phyloP scores from a whole-genome alignment of 1,140 invertebrate species.

The Eueides isabella region DNA sequence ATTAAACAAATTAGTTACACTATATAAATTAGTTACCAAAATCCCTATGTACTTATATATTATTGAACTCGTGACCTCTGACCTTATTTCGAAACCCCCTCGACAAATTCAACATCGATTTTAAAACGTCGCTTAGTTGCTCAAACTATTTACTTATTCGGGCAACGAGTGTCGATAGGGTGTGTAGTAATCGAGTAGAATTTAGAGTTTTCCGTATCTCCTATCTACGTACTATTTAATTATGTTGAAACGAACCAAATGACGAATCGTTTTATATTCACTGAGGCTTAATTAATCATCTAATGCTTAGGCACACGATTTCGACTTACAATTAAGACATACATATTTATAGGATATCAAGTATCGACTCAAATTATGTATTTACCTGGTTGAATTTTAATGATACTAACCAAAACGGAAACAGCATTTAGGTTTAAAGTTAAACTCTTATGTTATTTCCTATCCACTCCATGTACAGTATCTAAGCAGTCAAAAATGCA shows the following conservation, averaged over 20 bases:
- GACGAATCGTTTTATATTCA: constrained; percentile 23
- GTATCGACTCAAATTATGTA: too few species aligned
- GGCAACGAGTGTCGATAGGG: constrained; percentile 36
- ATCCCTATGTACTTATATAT: too few species aligned
- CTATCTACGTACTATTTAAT: constrained; percentile 38
- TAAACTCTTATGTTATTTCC: constrained; percentile 20
- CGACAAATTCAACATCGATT: constrained; percentile 49
- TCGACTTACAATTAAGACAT: not conserved
- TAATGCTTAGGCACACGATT: too few species aligned
- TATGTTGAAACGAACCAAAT: constrained; percentile 37
- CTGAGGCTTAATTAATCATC: not conserved
- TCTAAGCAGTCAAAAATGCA: constrained; percentile 9
- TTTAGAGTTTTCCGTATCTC: constrained; percentile 39
- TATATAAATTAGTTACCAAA: too few species aligned
- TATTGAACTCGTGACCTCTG: constrained; percentile 9
- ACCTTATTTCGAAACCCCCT: constrained; percentile 40
- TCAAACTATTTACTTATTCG: constrained; percentile 62
- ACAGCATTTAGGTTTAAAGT: not conserved
- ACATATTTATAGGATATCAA: not conserved
- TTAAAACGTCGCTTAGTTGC: constrained; percentile 51
- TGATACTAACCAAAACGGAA: constrained; percentile 7
- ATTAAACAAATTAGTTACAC: too few species aligned
- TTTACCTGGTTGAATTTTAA: not conserved
- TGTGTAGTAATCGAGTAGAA: constrained; percentile 44
- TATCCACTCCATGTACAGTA: constrained; percentile 13